Percentiles rank a stretch among this genome's conserved stretches.
Conservation (phyloP, 1,140 invertebrate genomes). For the Calosoma granatense region DNA sequence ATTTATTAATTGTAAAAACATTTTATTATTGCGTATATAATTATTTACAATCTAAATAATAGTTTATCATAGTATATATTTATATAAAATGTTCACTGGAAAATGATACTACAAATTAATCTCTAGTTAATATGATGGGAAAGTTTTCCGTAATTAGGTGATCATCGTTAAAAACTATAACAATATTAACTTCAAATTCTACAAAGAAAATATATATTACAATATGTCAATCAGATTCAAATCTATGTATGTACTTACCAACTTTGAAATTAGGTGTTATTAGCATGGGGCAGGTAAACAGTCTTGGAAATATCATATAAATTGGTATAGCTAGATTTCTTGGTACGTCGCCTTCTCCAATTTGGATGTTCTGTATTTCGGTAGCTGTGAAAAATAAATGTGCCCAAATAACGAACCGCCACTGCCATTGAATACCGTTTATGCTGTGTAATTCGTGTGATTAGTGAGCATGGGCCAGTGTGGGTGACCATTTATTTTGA, state of each 20-base stretch:
- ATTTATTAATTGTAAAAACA: too few species aligned
- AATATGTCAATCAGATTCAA: constrained; percentile 5
- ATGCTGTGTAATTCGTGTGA: background rate
- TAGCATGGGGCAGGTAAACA: constrained; percentile 92
- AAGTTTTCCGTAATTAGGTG: constrained; percentile 95
- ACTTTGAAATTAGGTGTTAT: constrained; percentile 91
- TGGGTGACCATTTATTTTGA: too few species aligned
- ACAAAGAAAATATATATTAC: constrained; percentile 39
- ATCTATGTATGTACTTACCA: constrained; percentile 46
- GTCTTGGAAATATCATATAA: constrained; percentile 88
- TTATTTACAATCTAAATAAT: too few species aligned
- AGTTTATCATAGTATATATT: too few species aligned
- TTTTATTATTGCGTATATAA: too few species aligned
- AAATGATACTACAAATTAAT: too few species aligned
- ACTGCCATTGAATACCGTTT: background rate
- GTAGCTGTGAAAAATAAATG: constrained; percentile 61
- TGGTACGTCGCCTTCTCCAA: constrained; percentile 84
- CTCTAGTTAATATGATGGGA: constrained; percentile 66
- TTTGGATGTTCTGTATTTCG: constrained; percentile 96
- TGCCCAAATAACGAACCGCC: background rate
- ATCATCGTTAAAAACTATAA: constrained; percentile 87
- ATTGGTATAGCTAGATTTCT: constrained; percentile 78
- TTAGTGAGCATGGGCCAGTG: too few species aligned
- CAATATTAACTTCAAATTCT: constrained; percentile 96
- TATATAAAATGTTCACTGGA: too few species aligned